Evolutionary conservation across 1,140 invertebrate species (phyloP).

Genomic region (Procambarus clarkii): DNA sequence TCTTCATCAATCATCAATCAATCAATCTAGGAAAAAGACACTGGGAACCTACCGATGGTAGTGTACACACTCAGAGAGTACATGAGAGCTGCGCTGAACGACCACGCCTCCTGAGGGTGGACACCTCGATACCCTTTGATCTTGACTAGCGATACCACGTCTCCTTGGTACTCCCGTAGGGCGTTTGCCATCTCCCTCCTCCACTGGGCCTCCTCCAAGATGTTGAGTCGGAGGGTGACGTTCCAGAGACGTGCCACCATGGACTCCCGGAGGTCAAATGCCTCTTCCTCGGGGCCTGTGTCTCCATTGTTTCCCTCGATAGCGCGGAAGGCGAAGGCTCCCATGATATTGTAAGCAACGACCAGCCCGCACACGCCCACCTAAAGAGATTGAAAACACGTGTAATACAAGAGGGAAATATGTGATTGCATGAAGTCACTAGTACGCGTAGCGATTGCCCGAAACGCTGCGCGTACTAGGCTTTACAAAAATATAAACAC

Average conservation of each 20-base stretch:
- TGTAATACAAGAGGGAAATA: neutral
- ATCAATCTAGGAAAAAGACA: too few relatives aligned
- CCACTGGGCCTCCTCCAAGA: constrained; percentile 62
- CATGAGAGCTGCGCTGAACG: constrained; percentile 70
- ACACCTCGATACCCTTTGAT: constrained; percentile 62
- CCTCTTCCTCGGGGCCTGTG: constrained; percentile 40
- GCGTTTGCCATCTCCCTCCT: constrained; percentile 34
- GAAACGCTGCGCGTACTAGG: too few relatives aligned
- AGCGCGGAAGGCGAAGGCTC: constrained; percentile 69
- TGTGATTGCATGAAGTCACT: too few relatives aligned
- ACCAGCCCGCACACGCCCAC: constrained; percentile 72
- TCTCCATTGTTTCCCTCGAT: constrained; percentile 62
- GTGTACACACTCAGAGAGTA: constrained; percentile 72
- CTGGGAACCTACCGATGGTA: constrained; percentile 69
- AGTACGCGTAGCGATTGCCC: too few relatives aligned
- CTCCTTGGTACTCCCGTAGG: constrained; percentile 47
- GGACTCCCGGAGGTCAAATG: constrained; percentile 14
- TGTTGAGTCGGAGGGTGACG: constrained; percentile 63
- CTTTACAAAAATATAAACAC: too few relatives aligned
- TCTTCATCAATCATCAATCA: too few relatives aligned
- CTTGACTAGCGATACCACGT: constrained; percentile 58
- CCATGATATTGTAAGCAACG: constrained; percentile 69
- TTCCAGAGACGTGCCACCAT: constrained; percentile 64
- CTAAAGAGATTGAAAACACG: neutral
- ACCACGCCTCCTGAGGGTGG: constrained; percentile 61